These are phyloP conservation scores for Phyllotreta striolata DNA, from an alignment of 2,888 invertebrate species.

Conservation along the genomic window DNA sequence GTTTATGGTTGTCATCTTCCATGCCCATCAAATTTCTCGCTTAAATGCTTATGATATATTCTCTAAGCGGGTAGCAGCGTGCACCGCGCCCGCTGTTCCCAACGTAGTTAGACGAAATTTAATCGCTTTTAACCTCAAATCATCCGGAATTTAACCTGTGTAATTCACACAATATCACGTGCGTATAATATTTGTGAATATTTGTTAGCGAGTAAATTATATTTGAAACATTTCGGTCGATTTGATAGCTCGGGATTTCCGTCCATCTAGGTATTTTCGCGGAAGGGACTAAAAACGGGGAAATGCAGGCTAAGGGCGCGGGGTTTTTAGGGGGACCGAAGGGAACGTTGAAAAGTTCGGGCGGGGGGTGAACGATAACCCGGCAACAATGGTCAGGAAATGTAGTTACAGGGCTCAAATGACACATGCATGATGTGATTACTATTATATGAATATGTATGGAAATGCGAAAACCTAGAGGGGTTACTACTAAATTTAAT, in stretches of 20 bases:
- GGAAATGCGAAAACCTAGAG: slow-evolving; percentile 41
- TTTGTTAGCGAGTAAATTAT: background rate
- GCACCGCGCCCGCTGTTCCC: slow-evolving; percentile 33
- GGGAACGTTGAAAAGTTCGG: slow-evolving; percentile 30
- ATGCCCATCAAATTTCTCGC: slow-evolving; percentile 45
- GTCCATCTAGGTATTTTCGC: slow-evolving; percentile 7
- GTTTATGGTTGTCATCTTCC: slow-evolving; percentile 38
- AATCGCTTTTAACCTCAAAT: background rate
- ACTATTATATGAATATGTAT: slow-evolving; percentile 61
- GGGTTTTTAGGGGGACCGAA: slow-evolving; percentile 19
- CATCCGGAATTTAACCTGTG: background rate
- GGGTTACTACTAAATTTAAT: slow-evolving; percentile 43
- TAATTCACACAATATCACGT: too few relatives aligned
- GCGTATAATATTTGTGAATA: too few relatives aligned
- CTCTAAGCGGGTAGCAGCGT: slow-evolving; percentile 28
- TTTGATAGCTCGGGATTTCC: background rate
- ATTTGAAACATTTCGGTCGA: background rate
- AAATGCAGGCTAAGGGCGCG: slow-evolving; percentile 27
- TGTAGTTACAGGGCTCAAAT: slow-evolving; percentile 60
- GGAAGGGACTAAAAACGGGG: slow-evolving; percentile 32
- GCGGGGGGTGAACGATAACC: slow-evolving; percentile 53
- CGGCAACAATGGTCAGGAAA: slow-evolving; percentile 60
- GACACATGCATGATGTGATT: slow-evolving; percentile 62
- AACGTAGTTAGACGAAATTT: background rate
- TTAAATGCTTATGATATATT: slow-evolving; percentile 45